Conservation (phyloP, 2,797 vertebrate species). For the Scolopax bukidnonensis region DNA sequence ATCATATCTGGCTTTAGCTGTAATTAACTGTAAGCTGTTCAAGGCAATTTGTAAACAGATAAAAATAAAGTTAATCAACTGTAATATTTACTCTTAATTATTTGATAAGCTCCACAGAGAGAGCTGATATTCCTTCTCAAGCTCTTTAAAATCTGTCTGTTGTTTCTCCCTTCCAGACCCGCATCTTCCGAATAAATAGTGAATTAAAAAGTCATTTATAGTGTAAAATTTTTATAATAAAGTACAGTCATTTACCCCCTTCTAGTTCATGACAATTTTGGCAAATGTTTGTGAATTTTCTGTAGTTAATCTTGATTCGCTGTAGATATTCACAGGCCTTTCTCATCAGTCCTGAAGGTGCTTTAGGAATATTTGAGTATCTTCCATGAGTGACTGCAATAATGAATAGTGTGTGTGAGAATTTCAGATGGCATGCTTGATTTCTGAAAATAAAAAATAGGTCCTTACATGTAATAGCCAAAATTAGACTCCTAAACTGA, state of each 20-base stretch:
- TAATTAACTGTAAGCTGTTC: background rate
- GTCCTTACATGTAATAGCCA: background rate
- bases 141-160: background rate
- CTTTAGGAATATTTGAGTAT: background rate
- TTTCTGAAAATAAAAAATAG: background rate
- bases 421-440: background rate
- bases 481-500: background rate
- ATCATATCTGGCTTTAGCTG: background rate
- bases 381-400: background rate
- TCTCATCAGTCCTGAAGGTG: background rate
- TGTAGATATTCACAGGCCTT: background rate
- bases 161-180: background rate
- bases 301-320: background rate
- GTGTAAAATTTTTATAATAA: background rate
- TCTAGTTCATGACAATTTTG: background rate
- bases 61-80: background rate
- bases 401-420: background rate
- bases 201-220: background rate
- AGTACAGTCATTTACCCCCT: background rate
- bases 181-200: background rate
- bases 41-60: background rate
- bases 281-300: background rate
- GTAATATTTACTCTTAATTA: background rate
- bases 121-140: constrained; percentile 2
- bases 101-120: constrained; percentile 7